These are phyloP conservation scores for Florisuga fusca DNA, from an alignment of 2,797 vertebrate species.

Conservation along the genomic window DNA sequence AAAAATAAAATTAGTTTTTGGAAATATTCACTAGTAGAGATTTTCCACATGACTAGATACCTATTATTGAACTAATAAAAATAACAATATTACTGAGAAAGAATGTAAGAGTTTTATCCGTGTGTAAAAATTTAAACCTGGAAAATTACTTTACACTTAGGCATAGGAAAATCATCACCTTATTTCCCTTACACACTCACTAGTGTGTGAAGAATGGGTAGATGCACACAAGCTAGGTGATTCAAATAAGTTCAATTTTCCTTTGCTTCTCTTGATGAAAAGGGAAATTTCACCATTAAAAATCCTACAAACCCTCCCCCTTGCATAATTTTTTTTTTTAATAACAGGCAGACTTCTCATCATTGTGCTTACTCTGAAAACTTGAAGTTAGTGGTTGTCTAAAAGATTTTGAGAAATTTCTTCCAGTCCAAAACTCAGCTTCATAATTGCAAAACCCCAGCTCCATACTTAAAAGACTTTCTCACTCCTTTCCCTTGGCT, in stretches of 20 bases:
- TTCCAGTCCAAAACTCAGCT: background rate
- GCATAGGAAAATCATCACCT: background rate
- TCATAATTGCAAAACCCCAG: background rate
- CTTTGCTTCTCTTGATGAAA: background rate
- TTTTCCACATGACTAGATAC: slow-evolving; percentile 37
- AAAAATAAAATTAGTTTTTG: slow-evolving; percentile 55
- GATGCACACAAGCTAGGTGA: background rate
- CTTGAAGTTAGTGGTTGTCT: background rate
- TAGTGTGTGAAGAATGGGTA: background rate
- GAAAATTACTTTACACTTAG: slow-evolving; percentile 4
- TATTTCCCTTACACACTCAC: background rate
- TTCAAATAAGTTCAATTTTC: background rate
- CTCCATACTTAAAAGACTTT: background rate
- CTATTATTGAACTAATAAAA: slow-evolving; percentile 58
- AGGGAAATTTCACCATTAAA: background rate
- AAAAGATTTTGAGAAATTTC: background rate
- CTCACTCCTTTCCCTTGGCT: background rate
- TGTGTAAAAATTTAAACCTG: slow-evolving; percentile 38
- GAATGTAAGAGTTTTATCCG: slow-evolving; percentile 2
- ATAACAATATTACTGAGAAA: slow-evolving; percentile 29
- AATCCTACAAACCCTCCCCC: fast-evolving
- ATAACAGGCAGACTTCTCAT: background rate
- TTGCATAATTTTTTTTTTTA: background rate
- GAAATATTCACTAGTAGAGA: background rate
- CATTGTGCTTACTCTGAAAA: background rate